A percentile compares a stretch with the other conserved stretches of the same genome.
Evolutionary conservation across 2,797 vertebrate species (phyloP).

Genomic region (Rhadinocentrus ornatus): DNA sequence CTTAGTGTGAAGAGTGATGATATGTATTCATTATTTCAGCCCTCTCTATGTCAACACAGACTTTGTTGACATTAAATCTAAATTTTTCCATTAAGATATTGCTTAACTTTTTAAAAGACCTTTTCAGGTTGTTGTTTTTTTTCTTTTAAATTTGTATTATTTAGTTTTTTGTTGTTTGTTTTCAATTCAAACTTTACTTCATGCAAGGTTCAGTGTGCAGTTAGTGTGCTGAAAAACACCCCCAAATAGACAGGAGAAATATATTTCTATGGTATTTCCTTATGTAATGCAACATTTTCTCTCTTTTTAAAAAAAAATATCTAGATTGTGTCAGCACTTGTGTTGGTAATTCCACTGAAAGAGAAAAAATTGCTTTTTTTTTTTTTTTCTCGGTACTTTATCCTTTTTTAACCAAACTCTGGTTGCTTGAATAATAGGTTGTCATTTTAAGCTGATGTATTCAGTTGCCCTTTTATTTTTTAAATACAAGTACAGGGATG

Average conservation of each 20-base stretch:
- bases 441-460: conserved; percentile 46
- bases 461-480: conserved; percentile 42
- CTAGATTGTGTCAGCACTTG: conserved; percentile 36
- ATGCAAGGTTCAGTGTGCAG: conserved; percentile 31
- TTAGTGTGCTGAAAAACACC: conserved; percentile 28
- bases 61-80: conserved; percentile 23
- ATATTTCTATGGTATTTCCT: conserved; percentile 28
- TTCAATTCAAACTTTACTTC: conserved; percentile 15
- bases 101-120: conserved; percentile 37
- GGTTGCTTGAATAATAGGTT: conserved; percentile 67
- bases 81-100: conserved; percentile 16
- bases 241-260: conserved; percentile 26
- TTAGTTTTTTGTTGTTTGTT: too few relatives aligned
- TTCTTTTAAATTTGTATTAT: conserved; percentile 22
- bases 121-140: conserved; percentile 44
- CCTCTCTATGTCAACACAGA: conserved; percentile 21
- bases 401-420: conserved; percentile 55
- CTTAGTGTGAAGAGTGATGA: conserved; percentile 46
- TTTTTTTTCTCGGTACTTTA: conserved; percentile 70
- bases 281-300: conserved; percentile 40
- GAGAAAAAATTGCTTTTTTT: conserved; percentile 36
- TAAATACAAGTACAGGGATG: conserved; percentile 64
- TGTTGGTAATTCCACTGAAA: conserved; percentile 40
- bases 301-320: conserved; percentile 44
- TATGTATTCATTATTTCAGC: conserved; percentile 35